Evolutionary conservation across 2,113 vertebrate genomes (phyloP), one percentile per base, ranked within the genome.

Genomic region (Electrona antarctica): DNA sequence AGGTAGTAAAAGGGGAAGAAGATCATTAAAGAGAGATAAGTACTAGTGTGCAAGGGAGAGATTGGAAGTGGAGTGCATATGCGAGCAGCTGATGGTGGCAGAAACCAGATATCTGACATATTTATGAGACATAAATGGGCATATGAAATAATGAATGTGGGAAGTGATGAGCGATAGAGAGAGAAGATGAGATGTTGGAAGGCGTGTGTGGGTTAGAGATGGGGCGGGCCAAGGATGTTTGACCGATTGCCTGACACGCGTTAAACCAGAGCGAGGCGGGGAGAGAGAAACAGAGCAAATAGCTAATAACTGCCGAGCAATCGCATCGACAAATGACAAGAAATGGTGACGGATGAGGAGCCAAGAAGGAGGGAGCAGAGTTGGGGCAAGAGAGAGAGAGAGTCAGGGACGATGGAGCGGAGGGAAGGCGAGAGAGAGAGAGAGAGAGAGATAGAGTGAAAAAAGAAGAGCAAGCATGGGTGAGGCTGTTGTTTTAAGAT

Each of bases 401-500:
- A 70, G 71, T 15, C 61, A 14, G 74, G 54, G 41, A 52, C 41
- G 65, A 50, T 60, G 48, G 69, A 49, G 73, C 57, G 15, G 56
- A 29, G 29, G 64, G 49, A 28, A 54, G 29, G 63, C 59, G 65
- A 46, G 41, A 51, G 58, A 10, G 49, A 54, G 33, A 29, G 60
- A 54, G 51, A 6, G 41, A 7, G 15, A 13, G 49, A 51, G 56
- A 61, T 72, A 51, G 58, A 75, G 67, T 0, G 59, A 67, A 46
- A 60, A 46, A 45, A 73, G 76, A 64, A 64, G 66, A 78, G 64
- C 60, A 69, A 78, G 55, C 5, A 6, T 41, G 65, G 73, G 67
- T 71, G 78, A 73, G 83, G 86, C 73, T 92, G 92, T 92, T 93
- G 92, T 93, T 94, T 94, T 93, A 92, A 93, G 90, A 94, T 93